phyloP scores from a whole-genome alignment of 2,113 vertebrate genomes.

The Dicentrarchus labrax region DNA sequence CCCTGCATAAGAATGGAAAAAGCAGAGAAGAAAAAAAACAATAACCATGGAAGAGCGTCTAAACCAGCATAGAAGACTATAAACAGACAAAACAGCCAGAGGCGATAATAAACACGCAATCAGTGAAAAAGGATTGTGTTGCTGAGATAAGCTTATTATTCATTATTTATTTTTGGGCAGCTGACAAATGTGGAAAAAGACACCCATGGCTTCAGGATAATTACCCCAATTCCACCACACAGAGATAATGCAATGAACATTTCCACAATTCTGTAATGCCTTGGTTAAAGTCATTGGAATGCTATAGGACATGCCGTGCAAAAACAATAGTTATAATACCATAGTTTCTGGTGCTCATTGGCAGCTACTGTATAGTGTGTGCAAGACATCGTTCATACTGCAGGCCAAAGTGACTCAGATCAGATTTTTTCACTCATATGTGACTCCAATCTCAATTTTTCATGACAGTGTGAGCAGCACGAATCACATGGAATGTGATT shows the following conservation, averaged over 20 bases:
- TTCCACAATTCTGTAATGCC: background rate
- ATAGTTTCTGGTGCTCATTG: background rate
- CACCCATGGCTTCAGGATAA: slow-evolving; percentile 6
- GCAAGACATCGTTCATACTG: too few relatives aligned
- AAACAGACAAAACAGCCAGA: slow-evolving; percentile 68
- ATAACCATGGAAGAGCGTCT: slow-evolving; percentile 44
- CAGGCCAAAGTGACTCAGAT: too few relatives aligned
- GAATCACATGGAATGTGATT: too few relatives aligned
- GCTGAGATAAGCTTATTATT: slow-evolving; percentile 61
- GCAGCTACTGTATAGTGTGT: background rate
- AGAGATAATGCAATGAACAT: slow-evolving; percentile 4
- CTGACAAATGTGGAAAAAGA: slow-evolving; percentile 57
- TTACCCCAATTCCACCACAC: background rate
- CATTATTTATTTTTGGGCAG: slow-evolving; percentile 45
- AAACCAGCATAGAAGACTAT: slow-evolving; percentile 47
- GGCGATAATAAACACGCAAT: slow-evolving; percentile 76
- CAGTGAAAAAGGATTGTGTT: slow-evolving; percentile 67
- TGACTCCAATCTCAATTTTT: too few relatives aligned
- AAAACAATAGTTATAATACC: too few relatives aligned
- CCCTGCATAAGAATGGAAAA: slow-evolving; percentile 80
- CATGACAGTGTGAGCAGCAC: too few relatives aligned
- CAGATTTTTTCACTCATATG: too few relatives aligned
- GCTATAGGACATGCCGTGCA: background rate
- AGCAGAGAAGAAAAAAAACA: slow-evolving; percentile 56
- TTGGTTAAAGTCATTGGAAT: background rate